These are phyloP conservation scores for Luehdorfia chinensis DNA, from an alignment of 1,140 invertebrate species.

Conservation along the genomic window DNA sequence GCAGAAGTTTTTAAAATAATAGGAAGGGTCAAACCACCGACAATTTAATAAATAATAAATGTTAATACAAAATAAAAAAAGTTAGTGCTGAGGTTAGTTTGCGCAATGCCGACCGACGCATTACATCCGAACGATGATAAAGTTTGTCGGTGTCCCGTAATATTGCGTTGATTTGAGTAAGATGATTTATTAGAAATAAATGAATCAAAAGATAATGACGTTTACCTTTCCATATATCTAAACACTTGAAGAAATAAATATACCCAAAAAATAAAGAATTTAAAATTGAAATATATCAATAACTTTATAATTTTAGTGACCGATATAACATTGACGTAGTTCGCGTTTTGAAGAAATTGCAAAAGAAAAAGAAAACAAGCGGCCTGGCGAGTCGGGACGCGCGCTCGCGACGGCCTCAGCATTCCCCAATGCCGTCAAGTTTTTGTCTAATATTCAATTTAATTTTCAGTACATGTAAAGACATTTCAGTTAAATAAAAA, in stretches of 20 bases:
- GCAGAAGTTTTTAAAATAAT: too few species aligned
- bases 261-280: not conserved
- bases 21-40: too few species aligned
- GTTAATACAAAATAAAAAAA: too few species aligned
- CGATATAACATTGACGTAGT: constrained; percentile 19
- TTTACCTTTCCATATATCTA: too few species aligned
- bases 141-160: constrained; percentile 61
- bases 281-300: not conserved
- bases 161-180: not conserved
- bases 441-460: constrained; percentile 33
- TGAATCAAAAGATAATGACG: not conserved
- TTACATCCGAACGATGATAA: constrained; percentile 74
- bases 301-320: constrained; percentile 12
- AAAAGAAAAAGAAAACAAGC: constrained; percentile 59
- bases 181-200: constrained; percentile 5
- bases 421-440: constrained; percentile 43
- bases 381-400: constrained; percentile 45
- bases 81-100: too few species aligned
- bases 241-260: too few species aligned
- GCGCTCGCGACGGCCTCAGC: constrained; percentile 35
- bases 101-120: constrained; percentile 63
- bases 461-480: constrained; percentile 18
- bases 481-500: constrained; percentile 14
- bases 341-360: constrained; percentile 56
- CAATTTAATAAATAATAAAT: too few species aligned